Evolutionary conservation across 30 jellyfish, hydroid and myxozoan genomes (phyloP), one percentile per base, ranked within the genome.

Genomic region (Hydractinia echinata): DNA sequence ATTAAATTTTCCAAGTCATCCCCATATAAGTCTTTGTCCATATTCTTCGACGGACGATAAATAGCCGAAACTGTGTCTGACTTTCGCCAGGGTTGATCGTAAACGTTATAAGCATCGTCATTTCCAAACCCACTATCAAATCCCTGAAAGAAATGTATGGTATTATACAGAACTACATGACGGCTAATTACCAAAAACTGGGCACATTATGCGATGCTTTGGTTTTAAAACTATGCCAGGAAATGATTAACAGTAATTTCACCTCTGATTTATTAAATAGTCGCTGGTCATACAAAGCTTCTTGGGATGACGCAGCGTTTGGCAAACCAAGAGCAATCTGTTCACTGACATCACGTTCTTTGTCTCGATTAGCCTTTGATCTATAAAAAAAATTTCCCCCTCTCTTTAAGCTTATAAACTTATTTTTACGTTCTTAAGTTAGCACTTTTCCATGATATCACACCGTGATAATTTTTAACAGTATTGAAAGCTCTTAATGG

Each of bases 281-380:
- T 48, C 99, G 79, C 73, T 95, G 99, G 72, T 95, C 99, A 88
- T 89, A 95, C 89, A 95, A n/a, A 70, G 97, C 94, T 81, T 95
- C 99, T 61, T 95, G 97, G 2, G 98, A 91, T 7, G 94, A 88
- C 30, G 79, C 73, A 48, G 90, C 94, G 55, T 97, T 86, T 4
- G 99, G 99, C 92, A 95, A 51, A 49, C 99, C 99, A 4, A 95
- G 88, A 4, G 99, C 99, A 77, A 95, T 95, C 83, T 95, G 87
- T 72, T 95, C 99, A 86, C 99, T 95, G 54, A 95, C 68, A 67
- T 95, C 99, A 67, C 99, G 95, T 54, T 95, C 99, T 73, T 90
- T 90, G 85, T 95, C 99, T 77, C 97, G 76, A 71, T 78, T 82
- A 30, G 77, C 55, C 67, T 89, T 95, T 44, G 99, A 84, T 73